Evolutionary conservation across 2,797 vertebrate genomes (phyloP), one percentile per base, ranked within the genome.

Genomic region (Manis javanica): DNA sequence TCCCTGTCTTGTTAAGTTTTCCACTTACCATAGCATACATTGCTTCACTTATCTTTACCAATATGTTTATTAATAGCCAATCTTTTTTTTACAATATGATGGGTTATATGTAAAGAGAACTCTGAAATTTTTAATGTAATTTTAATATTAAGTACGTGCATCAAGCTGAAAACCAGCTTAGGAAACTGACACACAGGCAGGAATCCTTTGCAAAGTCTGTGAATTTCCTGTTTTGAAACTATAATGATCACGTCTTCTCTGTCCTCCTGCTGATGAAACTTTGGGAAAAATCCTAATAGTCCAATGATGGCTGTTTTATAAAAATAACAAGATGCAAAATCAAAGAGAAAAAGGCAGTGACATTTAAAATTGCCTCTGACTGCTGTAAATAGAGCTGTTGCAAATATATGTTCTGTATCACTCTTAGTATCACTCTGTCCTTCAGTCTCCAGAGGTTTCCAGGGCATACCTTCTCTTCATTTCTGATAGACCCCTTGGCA

Each of bases 261-360:
- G 26, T 51, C 83, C 59, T 78, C 61, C 46, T 84, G 64, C 89
- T 87, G 63, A 46, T 79, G 71, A 84, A 89, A 39, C 87, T 55
- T 75, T 26, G 0, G 55, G 24, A 3, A 66, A 34, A 71, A 53
- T 39, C n/a, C 57, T 92, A 13, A 49, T 31, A 42, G 29, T 81
- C 59, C 57, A 64, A 55, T 51, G 11, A 79, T 51, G n/a, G 55
- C 72, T 46, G 1, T 31, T 51, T 87, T 82, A 51, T 68, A 87
- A 91, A 68, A 87, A 94, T 34, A 90, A 81, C 42, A 49, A 71
- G 63, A 46, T 83, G 13, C 0, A 18, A 94, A 85, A 61, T 72
- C 63, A 34, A 90, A 42, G 78, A 90, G 72, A 57, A 91, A 84
- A 93, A 42, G 63, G 12, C 89, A 57, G 39, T 61, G 86, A 49